A percentile compares a stretch with the other conserved stretches of the same genome.
Conservation (phyloP, 2,888 invertebrate genomes). For the Pharmacophagus antenor region DNA sequence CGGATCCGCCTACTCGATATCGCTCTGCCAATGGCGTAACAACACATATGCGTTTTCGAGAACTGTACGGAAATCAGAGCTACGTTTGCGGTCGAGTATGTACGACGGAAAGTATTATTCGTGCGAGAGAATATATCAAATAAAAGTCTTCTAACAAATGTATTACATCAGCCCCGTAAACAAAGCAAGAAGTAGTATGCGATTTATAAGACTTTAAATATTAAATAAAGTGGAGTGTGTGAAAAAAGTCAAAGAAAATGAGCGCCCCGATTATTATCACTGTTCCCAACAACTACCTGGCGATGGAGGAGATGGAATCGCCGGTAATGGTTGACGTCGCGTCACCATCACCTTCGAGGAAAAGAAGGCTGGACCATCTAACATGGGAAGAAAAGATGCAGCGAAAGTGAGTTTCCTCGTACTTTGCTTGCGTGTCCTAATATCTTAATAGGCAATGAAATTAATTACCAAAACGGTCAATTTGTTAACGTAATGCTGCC, state of each 20-base stretch:
- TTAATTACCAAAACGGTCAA: too few relatives aligned
- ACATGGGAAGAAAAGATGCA: slow-evolving; percentile 93
- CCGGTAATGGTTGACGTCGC: slow-evolving; percentile 57
- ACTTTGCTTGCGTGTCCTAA: slow-evolving; percentile 50
- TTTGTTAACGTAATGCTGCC: too few relatives aligned
- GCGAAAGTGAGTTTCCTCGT: slow-evolving; percentile 85
- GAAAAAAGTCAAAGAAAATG: slow-evolving; percentile 51
- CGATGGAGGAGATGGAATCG: slow-evolving; percentile 60
- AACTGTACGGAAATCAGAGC: slow-evolving; percentile 49
- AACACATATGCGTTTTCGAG: slow-evolving; percentile 66
- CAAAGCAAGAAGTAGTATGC: slow-evolving; percentile 51
- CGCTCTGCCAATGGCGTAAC: slow-evolving; percentile 52
- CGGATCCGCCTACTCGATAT: slow-evolving; percentile 46
- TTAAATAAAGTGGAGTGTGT: slow-evolving; percentile 33
- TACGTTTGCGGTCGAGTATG: slow-evolving; percentile 61
- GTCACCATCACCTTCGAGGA: slow-evolving; percentile 69
- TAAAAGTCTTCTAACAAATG: slow-evolving; percentile 55
- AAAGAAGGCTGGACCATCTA: slow-evolving; percentile 90
- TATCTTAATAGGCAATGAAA: slow-evolving; percentile 23
- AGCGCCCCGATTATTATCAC: slow-evolving; percentile 77
- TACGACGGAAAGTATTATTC: slow-evolving; percentile 59
- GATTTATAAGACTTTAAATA: slow-evolving; percentile 43
- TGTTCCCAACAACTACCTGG: slow-evolving; percentile 72
- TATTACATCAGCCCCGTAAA: slow-evolving; percentile 37
- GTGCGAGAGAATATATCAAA: slow-evolving; percentile 52